Conservation (phyloP, 2,797 vertebrate genomes). For the Hemitrygon akajei region DNA sequence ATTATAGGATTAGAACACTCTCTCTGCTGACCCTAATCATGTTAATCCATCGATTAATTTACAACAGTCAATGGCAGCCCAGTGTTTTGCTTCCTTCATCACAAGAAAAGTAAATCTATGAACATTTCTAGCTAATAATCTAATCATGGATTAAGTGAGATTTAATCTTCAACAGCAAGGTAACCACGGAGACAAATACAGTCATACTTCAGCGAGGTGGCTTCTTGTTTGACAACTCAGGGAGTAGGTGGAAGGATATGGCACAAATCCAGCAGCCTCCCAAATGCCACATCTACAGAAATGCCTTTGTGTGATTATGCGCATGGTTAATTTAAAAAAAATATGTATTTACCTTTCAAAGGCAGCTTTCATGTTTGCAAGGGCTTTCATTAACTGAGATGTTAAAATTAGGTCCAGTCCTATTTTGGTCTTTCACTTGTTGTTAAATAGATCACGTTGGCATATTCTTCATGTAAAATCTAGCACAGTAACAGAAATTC, state of each 20-base stretch:
- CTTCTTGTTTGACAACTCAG: neutral
- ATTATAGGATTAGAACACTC: neutral
- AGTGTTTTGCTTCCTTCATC: neutral
- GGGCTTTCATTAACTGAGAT: neutral
- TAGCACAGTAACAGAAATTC: neutral
- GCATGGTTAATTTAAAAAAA: too few relatives aligned
- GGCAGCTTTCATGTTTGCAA: neutral
- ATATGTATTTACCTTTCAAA: neutral
- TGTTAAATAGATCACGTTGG: neutral
- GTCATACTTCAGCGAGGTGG: too few relatives aligned
- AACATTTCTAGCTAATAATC: neutral
- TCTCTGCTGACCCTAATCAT: neutral
- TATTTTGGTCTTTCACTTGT: neutral
- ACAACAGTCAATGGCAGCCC: neutral
- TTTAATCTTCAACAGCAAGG: neutral
- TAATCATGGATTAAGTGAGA: neutral
- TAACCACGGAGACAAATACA: neutral
- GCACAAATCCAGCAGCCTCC: neutral
- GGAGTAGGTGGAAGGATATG: neutral
- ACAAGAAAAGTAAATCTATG: neutral
- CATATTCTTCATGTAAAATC: neutral
- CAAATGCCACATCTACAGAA: constrained; percentile 3
- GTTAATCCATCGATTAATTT: neutral
- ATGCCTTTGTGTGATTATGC: neutral
- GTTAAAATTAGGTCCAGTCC: neutral